Base-by-base conservation (phyloP, 2,888 invertebrate species). In the Enoplolaimus lenunculus region DNA sequence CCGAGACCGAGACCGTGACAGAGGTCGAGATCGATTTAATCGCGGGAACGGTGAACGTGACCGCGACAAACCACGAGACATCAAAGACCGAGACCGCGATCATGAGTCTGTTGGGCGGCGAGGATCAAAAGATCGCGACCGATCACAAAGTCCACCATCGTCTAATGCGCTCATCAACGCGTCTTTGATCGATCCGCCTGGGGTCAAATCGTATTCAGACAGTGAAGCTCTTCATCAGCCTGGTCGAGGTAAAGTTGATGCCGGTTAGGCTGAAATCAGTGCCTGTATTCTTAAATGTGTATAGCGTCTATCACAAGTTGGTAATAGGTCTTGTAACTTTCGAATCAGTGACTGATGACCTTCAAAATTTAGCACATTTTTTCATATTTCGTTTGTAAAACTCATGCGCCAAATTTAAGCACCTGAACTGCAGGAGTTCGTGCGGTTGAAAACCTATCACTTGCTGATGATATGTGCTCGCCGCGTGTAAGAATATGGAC, bases 181-280 rank as follows among this genome's bases (percentile, higher is more conserved):
- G 3, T 3, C 26, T 33, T 34, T 66, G 2, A 3, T 66, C 67
- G 67, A 66, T 66, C 67, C 67, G 7, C 67, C 67, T 3, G 3
- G 7, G 2, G 67, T 66, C n/a, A 34, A 21, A 30, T 21, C 30
- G 34, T 66, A 66, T 66, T 3, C 28, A n/a, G 67, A 66, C 34
- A 31, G 33, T n/a, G 67, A 66, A 66, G 31, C 67, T 2, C 34
- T 66, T 7, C 67, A 66, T 66, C 67, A 66, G 33, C 7, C 62
- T 31, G 62, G 62, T 7, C 7, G 13, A 29, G 62, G 62, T 62
- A 31, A 31, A 31, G 16, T 16, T 21, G n/a, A 16, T 16, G n/a
- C 16, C 57, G 57, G 16, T 57, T 57, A 57, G 16, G 57, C 16
- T 21, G 57, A n/a, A n/a, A n/a, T n/a, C n/a, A n/a, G n/a, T n/a